Conservation (phyloP, 2,888 invertebrate genomes). For the Hirtodrosophila duncani region DNA sequence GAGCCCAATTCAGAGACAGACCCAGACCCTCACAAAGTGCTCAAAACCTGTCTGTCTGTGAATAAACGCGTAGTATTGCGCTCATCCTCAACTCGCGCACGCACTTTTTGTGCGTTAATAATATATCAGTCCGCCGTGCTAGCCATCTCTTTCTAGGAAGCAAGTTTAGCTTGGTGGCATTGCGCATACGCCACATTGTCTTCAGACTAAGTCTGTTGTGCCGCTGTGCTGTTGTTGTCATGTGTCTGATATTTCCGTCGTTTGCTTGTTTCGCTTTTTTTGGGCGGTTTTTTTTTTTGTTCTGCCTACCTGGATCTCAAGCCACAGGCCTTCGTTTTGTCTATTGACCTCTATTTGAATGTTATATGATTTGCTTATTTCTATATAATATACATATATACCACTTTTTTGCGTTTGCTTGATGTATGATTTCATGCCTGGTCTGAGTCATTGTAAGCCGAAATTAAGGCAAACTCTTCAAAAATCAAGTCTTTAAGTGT, state of each 20-base stretch:
- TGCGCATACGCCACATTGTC: constrained; percentile 48
- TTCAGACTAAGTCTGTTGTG: background rate
- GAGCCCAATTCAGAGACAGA: too few species aligned
- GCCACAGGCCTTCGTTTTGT: constrained; percentile 74
- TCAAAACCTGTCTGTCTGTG: constrained; percentile 43
- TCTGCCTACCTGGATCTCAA: constrained; percentile 32
- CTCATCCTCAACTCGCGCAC: constrained; percentile 31
- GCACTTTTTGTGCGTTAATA: constrained; percentile 32
- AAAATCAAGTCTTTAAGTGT: too few species aligned
- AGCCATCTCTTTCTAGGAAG: constrained; percentile 46
- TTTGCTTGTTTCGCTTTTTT: too few species aligned
- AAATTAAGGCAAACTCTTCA: constrained; percentile 13
- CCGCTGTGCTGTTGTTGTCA: constrained; percentile 8
- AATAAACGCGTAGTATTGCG: background rate
- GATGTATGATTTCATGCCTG: constrained; percentile 30
- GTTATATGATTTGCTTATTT: constrained; percentile 11
- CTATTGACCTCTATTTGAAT: constrained; percentile 72
- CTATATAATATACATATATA: too few species aligned
- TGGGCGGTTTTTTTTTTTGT: constrained; percentile 19
- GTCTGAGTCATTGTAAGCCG: constrained; percentile 20
- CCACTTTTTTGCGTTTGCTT: constrained; percentile 15
- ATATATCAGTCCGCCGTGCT: constrained; percentile 5
- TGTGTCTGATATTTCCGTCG: constrained; percentile 55
- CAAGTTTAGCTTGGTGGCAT: constrained; percentile 37
- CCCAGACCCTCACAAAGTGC: too few species aligned